A percentile compares a stretch with the other conserved stretches of the same genome.
These are phyloP conservation scores for Polymixis lichenea DNA, from an alignment of 2,888 invertebrate species.

Conservation along the genomic window DNA sequence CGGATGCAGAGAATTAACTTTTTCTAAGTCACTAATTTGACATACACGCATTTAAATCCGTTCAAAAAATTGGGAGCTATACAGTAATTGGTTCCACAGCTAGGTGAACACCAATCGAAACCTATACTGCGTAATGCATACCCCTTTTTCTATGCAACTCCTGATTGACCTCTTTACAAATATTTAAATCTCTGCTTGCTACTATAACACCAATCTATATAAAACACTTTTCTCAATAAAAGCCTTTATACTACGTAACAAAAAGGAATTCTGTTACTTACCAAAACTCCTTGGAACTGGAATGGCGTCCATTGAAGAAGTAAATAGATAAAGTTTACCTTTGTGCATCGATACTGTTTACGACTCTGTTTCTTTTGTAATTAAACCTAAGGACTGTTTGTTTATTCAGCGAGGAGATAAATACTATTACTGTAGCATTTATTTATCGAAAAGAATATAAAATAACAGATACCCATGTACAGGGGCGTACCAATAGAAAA, in stretches of 20 bases:
- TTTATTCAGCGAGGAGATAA: neutral
- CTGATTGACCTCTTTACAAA: neutral
- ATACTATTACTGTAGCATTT: neutral
- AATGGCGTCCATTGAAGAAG: conserved; percentile 28
- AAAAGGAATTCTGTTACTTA: conserved; percentile 10
- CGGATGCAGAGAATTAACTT: neutral
- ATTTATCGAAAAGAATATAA: neutral
- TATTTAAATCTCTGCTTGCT: neutral
- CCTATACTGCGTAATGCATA: neutral
- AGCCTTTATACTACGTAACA: conserved; percentile 26
- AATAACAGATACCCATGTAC: neutral
- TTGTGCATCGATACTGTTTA: conserved; percentile 30
- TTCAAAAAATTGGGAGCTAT: too few species aligned
- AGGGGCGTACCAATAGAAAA: too few species aligned
- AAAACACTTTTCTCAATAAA: conserved; percentile 21
- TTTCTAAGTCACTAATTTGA: neutral
- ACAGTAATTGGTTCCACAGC: neutral
- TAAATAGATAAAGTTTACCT: conserved; percentile 41
- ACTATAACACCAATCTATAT: conserved; percentile 5
- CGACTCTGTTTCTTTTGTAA: conserved; percentile 1
- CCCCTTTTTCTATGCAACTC: neutral
- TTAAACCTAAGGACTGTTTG: neutral
- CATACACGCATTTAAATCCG: too few species aligned
- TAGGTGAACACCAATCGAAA: neutral
- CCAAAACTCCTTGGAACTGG: conserved; percentile 14